phyloP scores from a whole-genome alignment of 2,113 vertebrate genomes.

The Chaetorhynchus papuensis region DNA sequence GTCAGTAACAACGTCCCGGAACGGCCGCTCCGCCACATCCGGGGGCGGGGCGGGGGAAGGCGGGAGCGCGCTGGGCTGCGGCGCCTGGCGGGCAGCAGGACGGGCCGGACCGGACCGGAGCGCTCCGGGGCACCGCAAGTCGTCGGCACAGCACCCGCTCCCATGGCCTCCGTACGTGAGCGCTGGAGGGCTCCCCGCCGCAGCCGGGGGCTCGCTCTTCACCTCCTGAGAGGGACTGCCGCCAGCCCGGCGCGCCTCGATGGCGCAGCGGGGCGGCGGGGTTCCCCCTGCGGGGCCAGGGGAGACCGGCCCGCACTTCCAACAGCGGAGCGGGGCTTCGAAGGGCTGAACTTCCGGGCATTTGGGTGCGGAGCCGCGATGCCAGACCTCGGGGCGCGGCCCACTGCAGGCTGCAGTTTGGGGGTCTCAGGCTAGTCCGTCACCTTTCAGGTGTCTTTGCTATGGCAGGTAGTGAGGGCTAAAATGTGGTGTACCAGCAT shows the following conservation, averaged over 20 bases:
- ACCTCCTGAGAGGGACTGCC: accelerated
- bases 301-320: too few species aligned
- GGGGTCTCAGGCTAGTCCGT: accelerated
- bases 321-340: neutral
- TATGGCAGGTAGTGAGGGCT: neutral
- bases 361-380: neutral
- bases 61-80: neutral
- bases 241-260: too few species aligned
- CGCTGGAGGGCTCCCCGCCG: neutral
- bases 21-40: constrained; percentile 19
- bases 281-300: accelerated
- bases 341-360: neutral
- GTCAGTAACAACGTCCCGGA: constrained; percentile 50
- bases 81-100: accelerated
- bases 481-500: too few species aligned
- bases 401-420: accelerated
- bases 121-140: accelerated
- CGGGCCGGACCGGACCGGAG: too few species aligned
- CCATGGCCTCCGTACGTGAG: neutral
- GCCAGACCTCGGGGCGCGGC: too few species aligned
- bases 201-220: neutral
- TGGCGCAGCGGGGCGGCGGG: accelerated
- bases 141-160: too few species aligned
- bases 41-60: constrained; percentile 2
- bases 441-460: too few species aligned